phyloP scores from a whole-genome alignment of 2,113 vertebrate species.

The Lampris incognitus region DNA sequence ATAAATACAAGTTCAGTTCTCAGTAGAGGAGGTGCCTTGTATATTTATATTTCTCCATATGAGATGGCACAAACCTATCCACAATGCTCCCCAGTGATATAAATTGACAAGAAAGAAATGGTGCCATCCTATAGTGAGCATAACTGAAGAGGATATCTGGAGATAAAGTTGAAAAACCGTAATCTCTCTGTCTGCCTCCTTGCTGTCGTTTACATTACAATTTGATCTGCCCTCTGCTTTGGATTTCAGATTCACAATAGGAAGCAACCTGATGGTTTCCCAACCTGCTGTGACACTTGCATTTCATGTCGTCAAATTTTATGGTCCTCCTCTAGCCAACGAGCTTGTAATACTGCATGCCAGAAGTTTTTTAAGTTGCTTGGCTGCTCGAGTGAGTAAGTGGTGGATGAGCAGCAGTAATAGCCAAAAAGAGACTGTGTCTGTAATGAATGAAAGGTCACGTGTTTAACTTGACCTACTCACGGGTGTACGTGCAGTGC shows the following conservation, averaged over 20 bases:
- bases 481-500: too few relatives aligned
- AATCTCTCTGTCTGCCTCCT: slow-evolving; percentile 24
- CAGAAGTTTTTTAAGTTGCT: slow-evolving; percentile 39
- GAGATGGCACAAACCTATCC: too few relatives aligned
- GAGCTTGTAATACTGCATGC: slow-evolving; percentile 38
- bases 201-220: slow-evolving; percentile 20
- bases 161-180: neutral
- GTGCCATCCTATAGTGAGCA: too few relatives aligned
- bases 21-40: too few relatives aligned
- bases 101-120: too few relatives aligned
- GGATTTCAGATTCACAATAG: slow-evolving; percentile 28
- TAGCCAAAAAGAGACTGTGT: slow-evolving; percentile 17
- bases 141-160: too few relatives aligned
- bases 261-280: neutral
- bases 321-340: slow-evolving; percentile 41
- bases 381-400: slow-evolving; percentile 12
- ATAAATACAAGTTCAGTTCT: too few relatives aligned
- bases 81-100: too few relatives aligned
- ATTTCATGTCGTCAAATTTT: slow-evolving; percentile 54
- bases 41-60: too few relatives aligned
- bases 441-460: too few relatives aligned
- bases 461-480: too few relatives aligned
- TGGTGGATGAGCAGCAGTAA: neutral
- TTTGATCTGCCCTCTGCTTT: slow-evolving; percentile 19
- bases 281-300: slow-evolving; percentile 20